Base-by-base conservation (phyloP, 2,888 invertebrate genomes). In the Xestia xanthographa region DNA sequence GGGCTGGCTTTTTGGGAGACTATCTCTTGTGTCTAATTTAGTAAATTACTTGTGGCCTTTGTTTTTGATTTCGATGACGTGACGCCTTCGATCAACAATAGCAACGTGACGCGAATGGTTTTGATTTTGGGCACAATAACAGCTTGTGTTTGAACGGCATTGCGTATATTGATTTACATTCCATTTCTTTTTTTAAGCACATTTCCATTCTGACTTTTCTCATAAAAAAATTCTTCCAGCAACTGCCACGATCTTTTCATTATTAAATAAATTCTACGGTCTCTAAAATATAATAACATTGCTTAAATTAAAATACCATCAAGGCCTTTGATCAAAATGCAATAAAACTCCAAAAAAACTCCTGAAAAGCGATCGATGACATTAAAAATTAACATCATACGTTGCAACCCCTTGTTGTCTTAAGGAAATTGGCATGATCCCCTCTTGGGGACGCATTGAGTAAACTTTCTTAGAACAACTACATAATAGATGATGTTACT, bases 321-420 rank as follows among this genome's bases (percentile, higher is more conserved):
- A 34, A 8, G 14, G 9, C 5, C 29, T 66, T 58, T 26, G 48
- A 80, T 77, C 12, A 38, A 53, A 68, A 80, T 63, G 43, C 58
- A 79, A 75, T 74, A 75, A 69, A 63, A 68, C 34, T 22, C 26
- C 22, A 65, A 56, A 80, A 74, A 80, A 74, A 41, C 26, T 70
- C 68, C 50, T 11, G 60, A 66, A 74, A 72, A 77, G 34, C 56
- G 63, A 90, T 90, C 86, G 85, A 89, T 87, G 83, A 75, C 84
- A 89, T 92, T 92, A 93, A 91, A 92, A 89, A 92, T 94, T 93
- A 84, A 94, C 88, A 87, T 84, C 87, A 88, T 90, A 90, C 88
- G 84, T 87, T 87, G 85, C 91, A 92, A 92, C 94, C 95, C 95
- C 95, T 94, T 96, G 95, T 95, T 96, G 92, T 95, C 91, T 90